These are phyloP conservation scores for Ceratina australensis DNA, from an alignment of 1,140 invertebrate species.

Conservation along the genomic window DNA sequence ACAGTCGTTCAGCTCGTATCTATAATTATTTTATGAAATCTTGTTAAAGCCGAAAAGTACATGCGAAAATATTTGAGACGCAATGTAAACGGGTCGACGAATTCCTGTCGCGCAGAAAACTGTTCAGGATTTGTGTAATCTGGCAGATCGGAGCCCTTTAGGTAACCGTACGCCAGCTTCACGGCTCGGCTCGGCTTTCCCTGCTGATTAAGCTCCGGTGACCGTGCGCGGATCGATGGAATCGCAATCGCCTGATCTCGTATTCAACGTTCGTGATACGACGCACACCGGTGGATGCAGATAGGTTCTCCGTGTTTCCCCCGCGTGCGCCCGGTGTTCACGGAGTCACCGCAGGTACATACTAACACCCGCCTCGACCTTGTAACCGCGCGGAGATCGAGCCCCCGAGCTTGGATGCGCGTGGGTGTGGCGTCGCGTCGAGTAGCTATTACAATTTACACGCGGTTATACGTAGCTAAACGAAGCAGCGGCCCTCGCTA, in stretches of 20 bases:
- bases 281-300: not conserved
- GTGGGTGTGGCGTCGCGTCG: conserved; percentile 15
- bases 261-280: conserved; percentile 53
- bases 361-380: not conserved
- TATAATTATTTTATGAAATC: no score
- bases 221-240: conserved; percentile 52
- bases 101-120: conserved; percentile 14
- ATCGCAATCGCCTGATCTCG: conserved; percentile 57
- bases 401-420: not conserved
- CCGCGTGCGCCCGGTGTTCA: conserved; percentile 8
- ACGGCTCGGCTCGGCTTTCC: conserved; percentile 28
- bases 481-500: conserved; percentile 59
- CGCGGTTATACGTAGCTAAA: conserved; percentile 61
- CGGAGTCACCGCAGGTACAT: not conserved
- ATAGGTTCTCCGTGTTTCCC: not conserved
- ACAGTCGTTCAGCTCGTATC: no score
- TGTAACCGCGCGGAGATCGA: not conserved
- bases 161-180: conserved; percentile 37
- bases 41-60: no score
- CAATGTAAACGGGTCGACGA: not conserved
- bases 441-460: conserved; percentile 67
- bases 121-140: conserved; percentile 21
- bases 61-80: not conserved
- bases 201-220: conserved; percentile 30
- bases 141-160: conserved; percentile 31